phyloP scores from a whole-genome alignment of 2,888 invertebrate species.

The Catocala fraxini region DNA sequence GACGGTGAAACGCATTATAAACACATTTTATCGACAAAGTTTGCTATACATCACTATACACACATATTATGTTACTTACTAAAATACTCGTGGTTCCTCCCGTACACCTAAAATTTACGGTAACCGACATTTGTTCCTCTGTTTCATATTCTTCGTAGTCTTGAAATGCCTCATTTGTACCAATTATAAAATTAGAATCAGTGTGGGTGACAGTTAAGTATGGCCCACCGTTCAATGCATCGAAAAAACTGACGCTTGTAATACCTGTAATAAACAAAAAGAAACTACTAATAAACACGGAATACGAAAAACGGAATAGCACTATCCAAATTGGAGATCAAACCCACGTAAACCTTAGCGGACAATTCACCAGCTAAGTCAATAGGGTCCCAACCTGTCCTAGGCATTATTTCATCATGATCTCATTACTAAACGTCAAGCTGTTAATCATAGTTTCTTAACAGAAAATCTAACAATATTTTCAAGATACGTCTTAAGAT shows the following conservation, averaged over 20 bases:
- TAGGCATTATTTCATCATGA: background rate
- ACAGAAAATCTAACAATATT: background rate
- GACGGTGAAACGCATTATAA: too few relatives aligned
- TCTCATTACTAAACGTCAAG: background rate
- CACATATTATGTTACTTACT: conserved; percentile 51
- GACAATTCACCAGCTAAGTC: too few relatives aligned
- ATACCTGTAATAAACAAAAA: conserved; percentile 57
- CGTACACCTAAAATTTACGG: conserved; percentile 64
- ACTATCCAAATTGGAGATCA: too few relatives aligned
- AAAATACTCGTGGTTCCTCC: conserved; percentile 52
- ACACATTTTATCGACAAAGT: too few relatives aligned
- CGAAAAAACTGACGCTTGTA: conserved; percentile 45
- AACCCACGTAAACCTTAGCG: too few relatives aligned
- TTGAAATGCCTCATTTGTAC: conserved; percentile 61
- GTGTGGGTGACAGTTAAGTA: conserved; percentile 59
- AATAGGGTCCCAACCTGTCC: too few relatives aligned
- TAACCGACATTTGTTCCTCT: conserved; percentile 51
- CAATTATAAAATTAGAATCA: conserved; percentile 59
- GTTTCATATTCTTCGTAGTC: conserved; percentile 76
- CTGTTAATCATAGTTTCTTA: background rate
- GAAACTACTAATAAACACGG: too few relatives aligned
- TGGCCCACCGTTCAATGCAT: conserved; percentile 60
- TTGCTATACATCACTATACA: conserved; percentile 11
- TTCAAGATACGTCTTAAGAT: too few relatives aligned
- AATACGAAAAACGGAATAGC: too few relatives aligned